These are phyloP conservation scores for Pavo muticus DNA, from an alignment of 2,113 vertebrate genomes.

Conservation along the genomic window DNA sequence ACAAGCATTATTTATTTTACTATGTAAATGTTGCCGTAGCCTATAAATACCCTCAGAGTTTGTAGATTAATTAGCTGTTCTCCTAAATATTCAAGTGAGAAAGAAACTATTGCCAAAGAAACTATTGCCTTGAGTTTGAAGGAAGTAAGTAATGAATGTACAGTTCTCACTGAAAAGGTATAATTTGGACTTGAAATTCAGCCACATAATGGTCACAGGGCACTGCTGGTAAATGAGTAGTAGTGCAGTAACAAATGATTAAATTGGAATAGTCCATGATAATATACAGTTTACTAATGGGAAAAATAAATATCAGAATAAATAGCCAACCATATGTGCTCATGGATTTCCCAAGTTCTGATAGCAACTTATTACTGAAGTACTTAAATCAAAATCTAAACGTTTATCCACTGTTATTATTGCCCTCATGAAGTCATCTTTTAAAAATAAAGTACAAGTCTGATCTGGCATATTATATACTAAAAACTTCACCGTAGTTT, in stretches of 20 bases:
- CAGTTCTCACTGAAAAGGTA: neutral
- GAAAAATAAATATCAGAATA: neutral
- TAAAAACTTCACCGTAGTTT: rapidly evolving
- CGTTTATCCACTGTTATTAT: neutral
- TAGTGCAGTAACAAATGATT: rapidly evolving
- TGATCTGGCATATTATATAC: neutral
- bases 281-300: neutral
- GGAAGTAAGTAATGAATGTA: neutral
- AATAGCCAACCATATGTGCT: neutral
- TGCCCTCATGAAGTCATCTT: neutral
- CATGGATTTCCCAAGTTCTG: neutral
- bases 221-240: neutral
- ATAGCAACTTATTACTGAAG: neutral
- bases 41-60: conserved; percentile 3
- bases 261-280: neutral
- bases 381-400: neutral
- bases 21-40: conserved; percentile 2
- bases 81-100: conserved; percentile 9
- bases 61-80: conserved; percentile 27
- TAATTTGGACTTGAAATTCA: neutral
- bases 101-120: neutral
- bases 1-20: conserved; percentile 30
- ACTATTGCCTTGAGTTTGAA: neutral
- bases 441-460: neutral
- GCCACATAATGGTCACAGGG: neutral